These are phyloP conservation scores for Neodiprion virginianus DNA, from an alignment of 1,140 invertebrate species.

Conservation along the genomic window DNA sequence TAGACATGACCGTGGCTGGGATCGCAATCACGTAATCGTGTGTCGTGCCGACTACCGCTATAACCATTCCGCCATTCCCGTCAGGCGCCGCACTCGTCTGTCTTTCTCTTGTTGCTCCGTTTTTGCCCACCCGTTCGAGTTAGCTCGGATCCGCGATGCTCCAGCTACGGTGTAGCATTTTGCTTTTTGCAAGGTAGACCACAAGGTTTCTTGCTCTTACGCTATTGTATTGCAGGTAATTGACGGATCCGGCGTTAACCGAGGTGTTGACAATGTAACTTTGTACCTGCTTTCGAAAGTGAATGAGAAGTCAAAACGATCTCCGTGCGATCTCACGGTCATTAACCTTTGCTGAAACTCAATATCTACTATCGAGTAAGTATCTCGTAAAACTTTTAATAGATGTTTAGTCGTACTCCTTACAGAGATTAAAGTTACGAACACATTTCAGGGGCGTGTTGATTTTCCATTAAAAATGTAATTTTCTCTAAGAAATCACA, in stretches of 20 bases:
- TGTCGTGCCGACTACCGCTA: background rate
- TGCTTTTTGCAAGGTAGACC: background rate
- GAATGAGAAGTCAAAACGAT: too few relatives aligned
- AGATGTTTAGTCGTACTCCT: too few relatives aligned
- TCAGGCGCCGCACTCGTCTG: constrained; percentile 16
- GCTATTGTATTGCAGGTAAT: background rate
- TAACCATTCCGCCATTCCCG: constrained; percentile 13
- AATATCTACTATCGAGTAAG: too few relatives aligned
- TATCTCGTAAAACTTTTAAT: too few relatives aligned
- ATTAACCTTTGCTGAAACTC: too few relatives aligned
- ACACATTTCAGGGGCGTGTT: too few relatives aligned
- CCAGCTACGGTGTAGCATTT: background rate
- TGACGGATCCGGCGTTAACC: background rate
- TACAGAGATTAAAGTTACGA: too few relatives aligned
- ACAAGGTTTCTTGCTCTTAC: background rate
- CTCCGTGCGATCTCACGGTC: too few relatives aligned
- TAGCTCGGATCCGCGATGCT: background rate
- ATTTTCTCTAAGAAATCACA: too few relatives aligned
- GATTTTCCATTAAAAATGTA: too few relatives aligned
- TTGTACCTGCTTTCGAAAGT: too few relatives aligned
- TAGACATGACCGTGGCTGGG: background rate
- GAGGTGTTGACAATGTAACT: background rate
- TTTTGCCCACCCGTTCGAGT: background rate
- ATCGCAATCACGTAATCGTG: constrained; percentile 9
- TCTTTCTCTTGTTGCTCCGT: constrained; percentile 16